Percentiles rank a stretch among this genome's conserved stretches.
These are phyloP conservation scores for Linyphia triangularis DNA, from an alignment of 2,888 invertebrate genomes.

Conservation along the genomic window DNA sequence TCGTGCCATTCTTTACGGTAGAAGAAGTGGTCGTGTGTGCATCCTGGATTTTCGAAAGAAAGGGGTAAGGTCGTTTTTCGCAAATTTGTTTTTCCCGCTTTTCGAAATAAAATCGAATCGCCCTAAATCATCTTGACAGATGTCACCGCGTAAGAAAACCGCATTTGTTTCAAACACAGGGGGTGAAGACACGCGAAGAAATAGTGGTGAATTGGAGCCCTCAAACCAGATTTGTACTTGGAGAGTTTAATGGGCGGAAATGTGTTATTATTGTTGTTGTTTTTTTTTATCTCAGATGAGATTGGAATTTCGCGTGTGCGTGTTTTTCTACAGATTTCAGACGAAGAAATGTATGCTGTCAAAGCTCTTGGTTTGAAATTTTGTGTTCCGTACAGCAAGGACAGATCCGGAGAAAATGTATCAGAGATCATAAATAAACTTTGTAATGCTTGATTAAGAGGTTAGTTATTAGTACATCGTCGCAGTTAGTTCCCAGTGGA, in stretches of 20 bases:
- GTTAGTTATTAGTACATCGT: too few species aligned
- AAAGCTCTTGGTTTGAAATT: background rate
- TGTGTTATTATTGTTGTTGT: too few species aligned
- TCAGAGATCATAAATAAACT: too few species aligned
- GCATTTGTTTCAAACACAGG: slow-evolving; percentile 18
- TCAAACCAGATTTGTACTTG: background rate
- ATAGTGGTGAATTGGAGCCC: background rate
- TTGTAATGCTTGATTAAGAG: too few species aligned
- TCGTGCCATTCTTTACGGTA: slow-evolving; percentile 34
- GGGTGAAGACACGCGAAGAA: background rate
- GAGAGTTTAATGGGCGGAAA: background rate
- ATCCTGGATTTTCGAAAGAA: slow-evolving; percentile 15
- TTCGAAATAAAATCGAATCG: slow-evolving; percentile 29
- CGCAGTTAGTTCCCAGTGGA: too few species aligned
- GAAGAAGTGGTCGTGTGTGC: background rate
- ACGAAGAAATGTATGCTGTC: too few species aligned
- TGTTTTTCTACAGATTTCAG: background rate
- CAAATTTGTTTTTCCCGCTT: slow-evolving; percentile 30
- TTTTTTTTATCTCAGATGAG: background rate
- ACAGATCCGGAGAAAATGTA: too few species aligned
- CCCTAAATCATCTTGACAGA: slow-evolving; percentile 45
- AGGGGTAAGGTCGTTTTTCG: slow-evolving; percentile 6
- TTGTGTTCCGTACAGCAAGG: background rate
- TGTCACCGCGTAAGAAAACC: background rate
- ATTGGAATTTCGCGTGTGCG: background rate